Conservation (phyloP, 2,797 vertebrate species). For the Scomberomorus guttatus region DNA sequence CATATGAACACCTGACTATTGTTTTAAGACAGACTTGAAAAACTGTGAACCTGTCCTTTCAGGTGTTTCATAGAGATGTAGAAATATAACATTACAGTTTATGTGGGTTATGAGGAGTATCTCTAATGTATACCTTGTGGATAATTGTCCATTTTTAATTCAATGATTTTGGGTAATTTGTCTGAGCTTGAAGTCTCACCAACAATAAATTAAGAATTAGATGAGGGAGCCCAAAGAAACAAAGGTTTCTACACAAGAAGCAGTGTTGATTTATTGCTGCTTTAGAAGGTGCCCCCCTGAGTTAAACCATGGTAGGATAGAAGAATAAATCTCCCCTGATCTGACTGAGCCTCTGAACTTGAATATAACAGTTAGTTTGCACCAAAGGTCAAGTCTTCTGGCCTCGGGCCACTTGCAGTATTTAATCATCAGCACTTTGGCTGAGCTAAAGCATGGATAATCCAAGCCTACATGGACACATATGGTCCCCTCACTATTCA, state of each 20-base stretch:
- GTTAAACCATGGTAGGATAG: slow-evolving; percentile 76
- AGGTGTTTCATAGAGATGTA: not conserved
- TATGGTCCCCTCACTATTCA: slow-evolving; percentile 23
- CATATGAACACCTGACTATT: no score
- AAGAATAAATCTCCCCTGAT: slow-evolving; percentile 82
- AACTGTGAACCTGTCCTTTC: no score
- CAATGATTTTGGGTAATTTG: slow-evolving; percentile 35
- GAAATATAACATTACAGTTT: not conserved
- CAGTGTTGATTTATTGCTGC: slow-evolving; percentile 79
- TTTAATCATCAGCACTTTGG: slow-evolving; percentile 76
- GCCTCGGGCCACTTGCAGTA: slow-evolving; percentile 61
- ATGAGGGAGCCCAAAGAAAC: slow-evolving; percentile 62
- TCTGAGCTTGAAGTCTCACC: slow-evolving; percentile 47
- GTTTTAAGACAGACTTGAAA: no score
- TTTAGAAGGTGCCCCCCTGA: slow-evolving; percentile 78
- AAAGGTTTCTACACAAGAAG: slow-evolving; percentile 59
- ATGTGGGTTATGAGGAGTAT: not conserved
- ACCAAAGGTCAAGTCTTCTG: slow-evolving; percentile 70
- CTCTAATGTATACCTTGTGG: not conserved
- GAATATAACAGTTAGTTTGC: slow-evolving; percentile 72
- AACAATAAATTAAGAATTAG: slow-evolving; percentile 75
- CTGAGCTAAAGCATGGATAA: slow-evolving; percentile 59
- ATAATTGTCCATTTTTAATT: not conserved
- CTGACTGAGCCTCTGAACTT: slow-evolving; percentile 68
- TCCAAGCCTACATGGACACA: slow-evolving; percentile 40